Conservation (phyloP, 2,113 vertebrate genomes). For the Clarias macrocephalus region DNA sequence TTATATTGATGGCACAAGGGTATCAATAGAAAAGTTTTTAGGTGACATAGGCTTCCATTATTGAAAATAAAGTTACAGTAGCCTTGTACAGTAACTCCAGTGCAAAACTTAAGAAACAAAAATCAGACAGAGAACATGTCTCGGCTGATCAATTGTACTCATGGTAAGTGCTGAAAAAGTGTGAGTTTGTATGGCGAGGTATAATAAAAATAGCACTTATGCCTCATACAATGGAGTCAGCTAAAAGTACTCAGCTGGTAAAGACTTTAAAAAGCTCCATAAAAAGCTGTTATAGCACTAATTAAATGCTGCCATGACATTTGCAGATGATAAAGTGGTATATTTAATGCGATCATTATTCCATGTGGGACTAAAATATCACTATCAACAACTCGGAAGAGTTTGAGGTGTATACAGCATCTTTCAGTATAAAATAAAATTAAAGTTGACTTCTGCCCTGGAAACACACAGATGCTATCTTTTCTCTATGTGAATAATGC, state of each 20-base stretch:
- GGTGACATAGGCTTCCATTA: neutral
- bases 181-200: neutral
- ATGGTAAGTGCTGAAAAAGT: neutral
- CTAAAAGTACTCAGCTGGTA: neutral
- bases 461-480: neutral
- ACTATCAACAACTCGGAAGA: neutral
- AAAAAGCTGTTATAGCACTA: neutral
- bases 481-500: conserved; percentile 44
- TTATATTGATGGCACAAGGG: too few relatives aligned
- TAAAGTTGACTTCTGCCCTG: neutral
- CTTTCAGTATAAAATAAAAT: conserved; percentile 12
- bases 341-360: neutral
- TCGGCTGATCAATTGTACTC: neutral
- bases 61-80: neutral
- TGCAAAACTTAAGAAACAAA: neutral
- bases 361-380: neutral
- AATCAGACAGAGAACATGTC: neutral
- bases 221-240: conserved; percentile 3
- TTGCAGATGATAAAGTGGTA: conserved; percentile 4
- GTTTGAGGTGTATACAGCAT: neutral
- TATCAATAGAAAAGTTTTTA: neutral
- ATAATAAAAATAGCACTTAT: conserved; percentile 11
- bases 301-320: neutral
- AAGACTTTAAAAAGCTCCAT: neutral
- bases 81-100: neutral